Evolutionary conservation across 2,888 invertebrate species (phyloP).

Genomic region (Plusia festucae): DNA sequence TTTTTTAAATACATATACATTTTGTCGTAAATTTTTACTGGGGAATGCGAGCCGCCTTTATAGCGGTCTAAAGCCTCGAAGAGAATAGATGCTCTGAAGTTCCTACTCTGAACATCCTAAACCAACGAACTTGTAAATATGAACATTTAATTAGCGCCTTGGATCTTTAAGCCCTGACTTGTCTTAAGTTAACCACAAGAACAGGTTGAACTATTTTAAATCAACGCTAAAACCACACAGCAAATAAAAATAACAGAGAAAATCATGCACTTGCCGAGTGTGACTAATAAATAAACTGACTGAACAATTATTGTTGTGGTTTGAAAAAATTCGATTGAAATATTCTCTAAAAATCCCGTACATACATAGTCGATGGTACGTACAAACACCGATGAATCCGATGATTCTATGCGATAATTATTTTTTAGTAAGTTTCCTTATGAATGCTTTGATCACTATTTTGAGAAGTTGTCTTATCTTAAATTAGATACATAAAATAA

Average conservation of each 20-base stretch:
- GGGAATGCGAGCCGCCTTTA: constrained; percentile 13
- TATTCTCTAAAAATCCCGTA: background rate
- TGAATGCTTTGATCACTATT: too few species aligned
- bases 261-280: constrained; percentile 33
- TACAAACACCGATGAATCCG: too few species aligned
- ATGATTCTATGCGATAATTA: too few species aligned
- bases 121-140: constrained; percentile 11
- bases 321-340: constrained; percentile 15
- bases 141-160: constrained; percentile 18
- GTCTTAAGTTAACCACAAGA: background rate
- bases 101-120: background rate
- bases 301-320: constrained; percentile 33
- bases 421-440: too few species aligned
- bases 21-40: constrained; percentile 22
- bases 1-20: constrained; percentile 34
- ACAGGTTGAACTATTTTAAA: background rate
- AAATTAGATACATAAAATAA: too few species aligned
- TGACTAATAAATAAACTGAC: background rate
- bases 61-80: constrained; percentile 11
- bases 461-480: too few species aligned
- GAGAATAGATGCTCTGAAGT: constrained; percentile 4
- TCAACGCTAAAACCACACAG: constrained; percentile 12
- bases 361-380: too few species aligned
- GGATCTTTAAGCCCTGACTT: background rate
- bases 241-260: constrained; percentile 27